These are phyloP conservation scores for Novumbra hubbsi DNA, from an alignment of 2,797 vertebrate genomes.

Conservation along the genomic window DNA sequence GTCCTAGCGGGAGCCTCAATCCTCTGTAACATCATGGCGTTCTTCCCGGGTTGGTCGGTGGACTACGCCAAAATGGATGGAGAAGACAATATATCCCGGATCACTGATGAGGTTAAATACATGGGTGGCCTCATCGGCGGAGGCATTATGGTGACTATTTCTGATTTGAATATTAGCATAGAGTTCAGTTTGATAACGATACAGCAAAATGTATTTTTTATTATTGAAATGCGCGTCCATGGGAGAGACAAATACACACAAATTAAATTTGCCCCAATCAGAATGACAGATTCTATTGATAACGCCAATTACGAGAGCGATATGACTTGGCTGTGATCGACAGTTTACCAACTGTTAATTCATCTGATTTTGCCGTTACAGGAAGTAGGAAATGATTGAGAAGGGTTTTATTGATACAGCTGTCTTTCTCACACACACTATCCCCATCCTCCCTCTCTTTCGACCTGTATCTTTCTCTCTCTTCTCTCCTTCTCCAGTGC, in stretches of 20 bases:
- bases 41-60: slow-evolving; percentile 64
- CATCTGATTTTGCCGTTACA: not conserved
- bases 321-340: not conserved
- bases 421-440: not conserved
- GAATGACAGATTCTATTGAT: not conserved
- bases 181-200: not conserved
- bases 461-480: not conserved
- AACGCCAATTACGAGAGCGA: not conserved
- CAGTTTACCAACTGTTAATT: not conserved
- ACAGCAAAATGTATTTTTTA: not conserved
- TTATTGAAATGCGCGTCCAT: not conserved
- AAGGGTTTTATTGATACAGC: not conserved
- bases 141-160: slow-evolving; percentile 65
- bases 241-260: not conserved
- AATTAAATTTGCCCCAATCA: not conserved
- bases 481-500: slow-evolving; percentile 49
- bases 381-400: not conserved
- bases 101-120: slow-evolving; percentile 70
- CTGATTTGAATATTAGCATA: not conserved
- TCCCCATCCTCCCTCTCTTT: not conserved
- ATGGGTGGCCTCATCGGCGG: slow-evolving; percentile 74
- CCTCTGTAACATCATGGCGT: slow-evolving; percentile 72
- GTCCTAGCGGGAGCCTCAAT: slow-evolving; percentile 60
- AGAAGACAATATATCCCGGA: fast-evolving
- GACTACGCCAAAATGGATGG: not conserved